Conservation (phyloP, 1,140 invertebrate species). For the Zaprionus kolodkinae region DNA sequence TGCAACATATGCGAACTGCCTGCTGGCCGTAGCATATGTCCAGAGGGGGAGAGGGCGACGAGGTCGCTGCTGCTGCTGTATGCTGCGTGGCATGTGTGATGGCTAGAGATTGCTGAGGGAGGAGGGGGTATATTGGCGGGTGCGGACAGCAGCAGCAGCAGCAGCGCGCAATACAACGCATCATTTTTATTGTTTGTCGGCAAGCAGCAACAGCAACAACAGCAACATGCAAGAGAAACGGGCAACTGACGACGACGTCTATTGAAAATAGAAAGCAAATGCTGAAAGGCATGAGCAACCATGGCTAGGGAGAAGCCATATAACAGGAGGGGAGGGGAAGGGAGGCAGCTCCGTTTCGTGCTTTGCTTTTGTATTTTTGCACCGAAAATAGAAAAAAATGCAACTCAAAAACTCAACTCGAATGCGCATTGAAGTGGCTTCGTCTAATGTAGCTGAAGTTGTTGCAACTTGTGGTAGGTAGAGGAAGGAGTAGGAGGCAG, state of each 20-base stretch:
- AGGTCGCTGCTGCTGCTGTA: neutral
- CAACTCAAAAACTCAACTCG: constrained; percentile 56
- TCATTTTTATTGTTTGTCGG: constrained; percentile 82
- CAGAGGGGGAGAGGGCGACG: neutral
- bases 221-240: constrained; percentile 34
- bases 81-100: constrained; percentile 1
- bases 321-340: neutral
- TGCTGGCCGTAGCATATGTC: constrained; percentile 50
- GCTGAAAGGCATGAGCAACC: constrained; percentile 59
- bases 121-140: constrained; percentile 27
- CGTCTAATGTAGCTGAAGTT: constrained; percentile 73
- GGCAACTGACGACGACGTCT: constrained; percentile 61
- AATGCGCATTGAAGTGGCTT: constrained; percentile 76
- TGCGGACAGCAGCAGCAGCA: constrained; percentile 74
- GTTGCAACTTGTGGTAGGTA: constrained; percentile 16
- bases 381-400: constrained; percentile 78
- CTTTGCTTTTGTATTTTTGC: constrained; percentile 81
- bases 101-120: constrained; percentile 5
- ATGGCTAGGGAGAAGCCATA: neutral
- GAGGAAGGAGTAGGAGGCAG: neutral
- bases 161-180: constrained; percentile 75
- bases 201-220: constrained; percentile 50
- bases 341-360: constrained; percentile 57
- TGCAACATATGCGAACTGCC: constrained; percentile 73
- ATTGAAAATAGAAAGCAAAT: constrained; percentile 80